These are phyloP conservation scores for Arbacia lixula DNA, from an alignment of 53 echinoderm and acorn worm genomes.

Conservation along the genomic window DNA sequence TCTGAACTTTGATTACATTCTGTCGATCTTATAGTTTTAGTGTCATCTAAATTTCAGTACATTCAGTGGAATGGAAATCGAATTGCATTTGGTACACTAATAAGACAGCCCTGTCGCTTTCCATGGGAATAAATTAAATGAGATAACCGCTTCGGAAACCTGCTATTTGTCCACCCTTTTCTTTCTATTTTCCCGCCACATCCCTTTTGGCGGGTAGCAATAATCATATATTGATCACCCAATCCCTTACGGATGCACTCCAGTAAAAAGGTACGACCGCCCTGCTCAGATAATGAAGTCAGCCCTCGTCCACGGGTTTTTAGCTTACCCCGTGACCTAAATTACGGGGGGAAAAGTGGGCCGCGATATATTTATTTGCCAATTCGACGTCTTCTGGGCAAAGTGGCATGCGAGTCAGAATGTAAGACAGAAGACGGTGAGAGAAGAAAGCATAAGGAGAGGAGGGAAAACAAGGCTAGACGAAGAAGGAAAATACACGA, in stretches of 20 bases:
- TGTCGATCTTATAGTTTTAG: no score
- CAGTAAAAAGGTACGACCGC: slow-evolving; percentile 14
- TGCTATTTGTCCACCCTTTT: no score
- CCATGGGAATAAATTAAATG: not conserved
- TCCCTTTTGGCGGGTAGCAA: slow-evolving; percentile 12
- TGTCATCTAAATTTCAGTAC: no score
- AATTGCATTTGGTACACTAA: no score
- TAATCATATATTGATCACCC: slow-evolving; percentile 37
- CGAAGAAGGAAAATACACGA: no score
- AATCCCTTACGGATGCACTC: slow-evolving; percentile 2
- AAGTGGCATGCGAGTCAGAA: not conserved
- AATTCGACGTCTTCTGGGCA: slow-evolving; percentile 3
- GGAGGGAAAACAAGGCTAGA: no score
- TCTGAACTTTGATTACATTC: no score
- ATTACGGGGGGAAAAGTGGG: slow-evolving; percentile 35
- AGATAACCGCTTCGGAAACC: not conserved
- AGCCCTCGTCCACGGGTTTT: not conserved
- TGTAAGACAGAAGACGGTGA: not conserved
- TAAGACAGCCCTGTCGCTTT: not conserved
- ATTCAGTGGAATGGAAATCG: no score
- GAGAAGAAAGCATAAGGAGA: no score
- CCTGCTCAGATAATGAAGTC: slow-evolving; percentile 2
- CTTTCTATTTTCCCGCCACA: no score
- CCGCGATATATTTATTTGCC: slow-evolving; percentile 32
- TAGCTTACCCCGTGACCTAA: slow-evolving; percentile 12